phyloP scores from a whole-genome alignment of 2,888 invertebrate species.

The Caenorhabditis afra region DNA sequence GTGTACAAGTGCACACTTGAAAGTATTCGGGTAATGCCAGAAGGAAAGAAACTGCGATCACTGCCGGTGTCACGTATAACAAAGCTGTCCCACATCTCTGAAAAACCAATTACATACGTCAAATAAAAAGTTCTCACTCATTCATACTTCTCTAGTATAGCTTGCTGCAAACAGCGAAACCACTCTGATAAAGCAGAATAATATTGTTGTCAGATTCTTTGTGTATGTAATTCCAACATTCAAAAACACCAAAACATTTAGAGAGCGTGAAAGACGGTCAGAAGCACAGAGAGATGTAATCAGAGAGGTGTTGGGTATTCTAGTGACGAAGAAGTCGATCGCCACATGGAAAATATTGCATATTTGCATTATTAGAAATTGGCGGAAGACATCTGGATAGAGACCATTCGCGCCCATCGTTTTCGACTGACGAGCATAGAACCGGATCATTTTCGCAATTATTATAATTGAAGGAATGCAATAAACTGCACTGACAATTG shows the following conservation, averaged over 20 bases:
- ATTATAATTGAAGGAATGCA: slow-evolving; percentile 1
- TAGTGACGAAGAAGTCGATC: not conserved
- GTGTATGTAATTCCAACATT: slow-evolving; percentile 12
- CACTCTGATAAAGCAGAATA: slow-evolving; percentile 22
- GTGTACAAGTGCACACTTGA: slow-evolving; percentile 3
- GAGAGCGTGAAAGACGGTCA: not conserved
- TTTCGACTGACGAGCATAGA: not conserved
- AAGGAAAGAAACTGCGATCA: not conserved
- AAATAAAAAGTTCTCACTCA: no score
- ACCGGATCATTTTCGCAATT: slow-evolving; percentile 1
- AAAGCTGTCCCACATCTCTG: no score
- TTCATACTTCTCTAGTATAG: slow-evolving; percentile 6
- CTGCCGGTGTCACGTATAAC: not conserved
- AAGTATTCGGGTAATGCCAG: slow-evolving; percentile 8
- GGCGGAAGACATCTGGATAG: slow-evolving; percentile 12
- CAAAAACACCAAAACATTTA: slow-evolving; percentile 1
- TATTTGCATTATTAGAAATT: slow-evolving; percentile 14
- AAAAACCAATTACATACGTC: not conserved
- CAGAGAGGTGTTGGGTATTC: slow-evolving; percentile 18
- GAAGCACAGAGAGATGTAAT: slow-evolving; percentile 10
- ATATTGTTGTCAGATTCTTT: slow-evolving; percentile 8
- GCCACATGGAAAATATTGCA: slow-evolving; percentile 2
- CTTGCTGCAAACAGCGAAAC: not conserved
- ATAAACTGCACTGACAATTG: not conserved
- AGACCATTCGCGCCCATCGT: not conserved